Percentiles rank a stretch among this genome's conserved stretches.
Evolutionary conservation across 2,113 vertebrate species (phyloP).

Genomic region (Aldabrachelys gigantea): DNA sequence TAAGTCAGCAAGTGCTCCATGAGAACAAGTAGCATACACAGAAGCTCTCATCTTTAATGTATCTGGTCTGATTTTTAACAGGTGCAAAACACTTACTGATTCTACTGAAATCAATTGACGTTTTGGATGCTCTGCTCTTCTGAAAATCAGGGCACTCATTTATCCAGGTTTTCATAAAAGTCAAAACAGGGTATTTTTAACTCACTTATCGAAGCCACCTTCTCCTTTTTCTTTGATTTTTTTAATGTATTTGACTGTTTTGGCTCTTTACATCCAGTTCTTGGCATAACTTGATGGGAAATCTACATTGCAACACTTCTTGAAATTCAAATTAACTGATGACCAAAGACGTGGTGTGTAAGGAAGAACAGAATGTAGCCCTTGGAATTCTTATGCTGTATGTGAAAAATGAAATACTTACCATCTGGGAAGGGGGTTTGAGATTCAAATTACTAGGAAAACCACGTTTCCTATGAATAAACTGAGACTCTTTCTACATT

Average conservation of each 20-base stretch:
- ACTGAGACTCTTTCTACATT: neutral
- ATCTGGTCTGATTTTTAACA: neutral
- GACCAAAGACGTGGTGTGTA: neutral
- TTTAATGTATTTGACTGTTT: slow-evolving; percentile 6
- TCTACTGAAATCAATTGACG: neutral
- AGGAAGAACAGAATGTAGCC: slow-evolving; percentile 18
- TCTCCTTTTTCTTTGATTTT: neutral
- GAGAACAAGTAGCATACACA: neutral
- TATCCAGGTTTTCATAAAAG: slow-evolving; percentile 13
- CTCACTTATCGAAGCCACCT: neutral
- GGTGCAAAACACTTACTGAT: neutral
- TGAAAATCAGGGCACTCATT: neutral
- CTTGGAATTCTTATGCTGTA: neutral
- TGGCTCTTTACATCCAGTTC: slow-evolving; percentile 14
- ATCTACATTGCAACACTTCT: neutral
- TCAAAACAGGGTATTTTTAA: slow-evolving; percentile 15
- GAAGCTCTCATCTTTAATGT: neutral
- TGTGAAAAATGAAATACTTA: neutral
- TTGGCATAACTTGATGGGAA: neutral
- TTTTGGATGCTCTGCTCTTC: neutral
- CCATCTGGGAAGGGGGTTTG: neutral
- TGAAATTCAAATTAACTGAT: neutral
- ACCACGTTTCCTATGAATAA: neutral
- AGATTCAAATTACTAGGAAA: neutral
- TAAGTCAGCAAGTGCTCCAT: neutral